Base-by-base conservation (phyloP, 2,888 invertebrate genomes). In the Hemistola chrysoprasaria region DNA sequence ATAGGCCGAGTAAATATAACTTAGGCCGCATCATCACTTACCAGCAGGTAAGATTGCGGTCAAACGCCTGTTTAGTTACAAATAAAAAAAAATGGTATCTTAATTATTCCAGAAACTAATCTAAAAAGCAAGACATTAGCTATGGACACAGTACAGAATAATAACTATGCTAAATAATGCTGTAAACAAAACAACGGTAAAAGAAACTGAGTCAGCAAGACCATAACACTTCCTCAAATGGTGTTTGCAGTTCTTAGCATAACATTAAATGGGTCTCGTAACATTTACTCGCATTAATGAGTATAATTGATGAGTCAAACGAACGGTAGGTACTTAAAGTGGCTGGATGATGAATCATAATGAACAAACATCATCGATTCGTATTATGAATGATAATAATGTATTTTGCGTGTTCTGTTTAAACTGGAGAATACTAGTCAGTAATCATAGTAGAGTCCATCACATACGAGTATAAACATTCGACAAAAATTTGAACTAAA, bases 261-360 rank as follows among this genome's bases (percentile, higher is more conserved):
- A 32, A 31, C 3, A 39, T 25, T 47, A 42, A 55, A 48, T 52
- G 48, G 52, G 47, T 36, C 47, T 38, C 37, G 48, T 36, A 48
- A 48, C 44, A 48, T 50, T 52, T 52, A 50, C 43, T 26, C 41
- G 43, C 49, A 49, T 51, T 52, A 56, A 53, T 44, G 47, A 47
- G 42, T 30, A 44, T 51, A 51, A 56, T 51, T 53, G 50, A 56
- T 56, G 56, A 53, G 25, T 56, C 53, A 50, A 48, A 45, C 25
- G 32, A 22, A 42, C 40, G 26, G 46, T 30, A 47, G 38, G 35
- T 24, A 47, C 32, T 46, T 40, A 47, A 40, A 47, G 33, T 28
- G 39, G 30, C 35, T 44, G 40, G 24, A 32, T 40, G 48, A 45
- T 53, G 52, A 55, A 49, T 55, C 52, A 52, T 48, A 31, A 29